Evolutionary conservation across 2,888 invertebrate species (phyloP), one percentile per base, ranked within the genome.

Genomic region (Alviniconcha strummeri): DNA sequence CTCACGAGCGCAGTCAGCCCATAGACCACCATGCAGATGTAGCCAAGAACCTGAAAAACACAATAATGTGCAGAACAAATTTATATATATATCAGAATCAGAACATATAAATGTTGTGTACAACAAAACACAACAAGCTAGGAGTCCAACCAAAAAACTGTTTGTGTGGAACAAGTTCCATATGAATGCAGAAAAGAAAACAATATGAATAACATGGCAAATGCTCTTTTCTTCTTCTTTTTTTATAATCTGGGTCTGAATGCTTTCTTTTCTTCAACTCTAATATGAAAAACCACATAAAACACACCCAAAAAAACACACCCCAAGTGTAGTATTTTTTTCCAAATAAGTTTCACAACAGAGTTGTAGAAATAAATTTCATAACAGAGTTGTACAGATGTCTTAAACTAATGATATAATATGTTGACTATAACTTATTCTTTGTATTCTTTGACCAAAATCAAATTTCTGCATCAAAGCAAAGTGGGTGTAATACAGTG

Each of bases 11-110:
- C 90, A 67, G 89, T 89, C 8, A 89, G 72, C 4, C 89, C 89
- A 84, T 90, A 89, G 15, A 89, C 82, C 75, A 88, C 86, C 89
- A 90, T 90, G 83, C 89, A 90, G 60, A 90, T 85, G 81, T 90
- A 91, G n/a, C 91, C 90, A 9, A 90, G 79, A 5, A 91, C 86
- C 91, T 91, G 88, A 1, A 69, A 80, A 52, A 6, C 36, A 36
- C 36, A 36, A 57, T 19, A 78, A 57, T 13, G 52, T 19, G 19
- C 8, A 52, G 11, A 72, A 13, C 15, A 64, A 64, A 64, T 64
- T 60, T 60, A 9, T 60, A 60, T 60, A 60, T 13, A 7, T 9
- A 60, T 13, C 13, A 13, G 60, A 64, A 64, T 15, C 9, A 64
- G 15, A 64, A 13, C 64, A 64, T 64, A 15, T 64, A 13, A 64